These are phyloP conservation scores for Hypsibius dujardini DNA, from an alignment of 1,140 invertebrate species.

Conservation along the genomic window DNA sequence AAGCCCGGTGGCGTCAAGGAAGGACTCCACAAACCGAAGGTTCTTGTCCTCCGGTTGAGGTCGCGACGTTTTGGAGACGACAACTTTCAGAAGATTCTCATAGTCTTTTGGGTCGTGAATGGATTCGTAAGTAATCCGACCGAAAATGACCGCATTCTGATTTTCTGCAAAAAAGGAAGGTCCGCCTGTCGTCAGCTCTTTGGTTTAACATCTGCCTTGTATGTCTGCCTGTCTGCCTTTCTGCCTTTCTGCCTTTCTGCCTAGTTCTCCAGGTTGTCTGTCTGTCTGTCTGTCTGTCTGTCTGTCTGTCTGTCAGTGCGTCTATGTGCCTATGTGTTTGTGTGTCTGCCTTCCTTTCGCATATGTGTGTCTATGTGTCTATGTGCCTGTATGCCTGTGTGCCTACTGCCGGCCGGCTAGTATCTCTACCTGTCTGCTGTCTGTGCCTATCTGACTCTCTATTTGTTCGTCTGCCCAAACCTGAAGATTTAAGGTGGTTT, in stretches of 20 bases:
- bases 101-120: conserved; percentile 2
- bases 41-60: background rate
- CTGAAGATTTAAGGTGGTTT: background rate
- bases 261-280: no score
- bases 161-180: conserved; percentile 2
- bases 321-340: no score
- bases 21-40: background rate
- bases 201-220: background rate
- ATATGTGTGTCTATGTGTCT: no score
- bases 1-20: background rate
- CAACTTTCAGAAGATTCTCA: conserved; percentile 11
- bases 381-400: no score
- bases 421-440: no score
- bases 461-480: no score
- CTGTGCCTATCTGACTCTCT: no score
- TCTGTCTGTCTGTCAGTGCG: no score
- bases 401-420: no score
- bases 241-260: background rate
- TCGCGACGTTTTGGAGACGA: background rate
- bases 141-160: conserved; percentile 9
- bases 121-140: conserved; percentile 2
- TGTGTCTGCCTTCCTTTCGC: no score
- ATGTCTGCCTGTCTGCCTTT: no score
- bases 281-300: no score
- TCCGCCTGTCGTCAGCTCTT: background rate